phyloP scores from a whole-genome alignment of 2,113 vertebrate species.

The Phalacrocorax aristotelis region DNA sequence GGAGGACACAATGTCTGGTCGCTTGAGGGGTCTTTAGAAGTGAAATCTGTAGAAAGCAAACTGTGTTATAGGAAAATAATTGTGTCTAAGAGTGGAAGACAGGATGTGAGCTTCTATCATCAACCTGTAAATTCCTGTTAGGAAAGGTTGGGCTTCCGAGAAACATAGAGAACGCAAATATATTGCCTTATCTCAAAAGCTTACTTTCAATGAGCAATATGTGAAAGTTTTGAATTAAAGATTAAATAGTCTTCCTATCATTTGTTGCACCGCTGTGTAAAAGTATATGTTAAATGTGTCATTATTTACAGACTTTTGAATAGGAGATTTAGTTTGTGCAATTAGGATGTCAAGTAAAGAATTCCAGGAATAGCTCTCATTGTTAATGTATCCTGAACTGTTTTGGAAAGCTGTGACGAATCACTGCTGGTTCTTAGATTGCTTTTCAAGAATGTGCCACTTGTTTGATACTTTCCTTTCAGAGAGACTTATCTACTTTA shows the following conservation, averaged over 20 bases:
- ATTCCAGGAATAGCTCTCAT: constrained; percentile 62
- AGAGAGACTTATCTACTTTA: neutral
- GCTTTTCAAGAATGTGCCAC: constrained; percentile 61
- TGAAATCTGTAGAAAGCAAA: neutral
- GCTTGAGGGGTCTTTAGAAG: neutral
- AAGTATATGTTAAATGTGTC: neutral
- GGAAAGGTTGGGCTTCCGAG: neutral
- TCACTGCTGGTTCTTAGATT: constrained; percentile 46
- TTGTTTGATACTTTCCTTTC: constrained; percentile 56
- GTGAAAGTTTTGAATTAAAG: neutral
- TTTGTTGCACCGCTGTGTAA: neutral
- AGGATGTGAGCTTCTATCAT: neutral
- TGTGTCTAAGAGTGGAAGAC: neutral
- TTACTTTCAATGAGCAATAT: neutral
- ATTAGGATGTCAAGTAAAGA: constrained; percentile 63
- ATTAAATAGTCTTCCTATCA: neutral
- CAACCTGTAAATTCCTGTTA: neutral
- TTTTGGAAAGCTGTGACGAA: constrained; percentile 55
- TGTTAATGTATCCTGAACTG: constrained; percentile 53
- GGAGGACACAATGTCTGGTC: neutral
- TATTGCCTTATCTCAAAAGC: neutral
- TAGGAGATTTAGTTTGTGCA: constrained; percentile 20
- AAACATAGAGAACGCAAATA: neutral
- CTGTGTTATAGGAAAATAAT: neutral
- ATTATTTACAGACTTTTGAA: neutral